These are phyloP conservation scores for Vulpes lagopus DNA, from an alignment of 2,113 vertebrate genomes.

Conservation along the genomic window DNA sequence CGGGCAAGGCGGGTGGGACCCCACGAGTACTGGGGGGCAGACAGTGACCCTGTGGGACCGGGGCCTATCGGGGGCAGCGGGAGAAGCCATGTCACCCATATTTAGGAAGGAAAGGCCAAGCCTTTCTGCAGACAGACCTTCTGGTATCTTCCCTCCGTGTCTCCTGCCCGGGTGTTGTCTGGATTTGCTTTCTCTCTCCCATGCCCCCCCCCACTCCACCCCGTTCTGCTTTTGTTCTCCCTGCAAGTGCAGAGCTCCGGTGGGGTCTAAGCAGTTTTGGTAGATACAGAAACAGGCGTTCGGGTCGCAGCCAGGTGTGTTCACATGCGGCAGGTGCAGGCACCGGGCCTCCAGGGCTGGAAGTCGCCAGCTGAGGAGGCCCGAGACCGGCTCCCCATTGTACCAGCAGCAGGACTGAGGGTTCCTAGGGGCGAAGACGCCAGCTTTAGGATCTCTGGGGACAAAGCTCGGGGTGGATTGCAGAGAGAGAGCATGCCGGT, in stretches of 20 bases:
- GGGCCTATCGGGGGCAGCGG: background rate
- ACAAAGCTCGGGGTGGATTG: background rate
- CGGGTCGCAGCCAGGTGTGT: constrained; percentile 27
- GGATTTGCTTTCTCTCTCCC: background rate
- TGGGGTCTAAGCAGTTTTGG: constrained; percentile 38
- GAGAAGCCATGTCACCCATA: background rate
- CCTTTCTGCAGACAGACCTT: background rate
- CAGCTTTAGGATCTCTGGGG: background rate
- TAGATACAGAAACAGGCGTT: constrained; percentile 47
- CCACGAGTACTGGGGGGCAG: background rate
- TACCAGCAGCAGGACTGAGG: background rate
- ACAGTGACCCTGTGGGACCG: background rate
- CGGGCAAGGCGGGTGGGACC: background rate
- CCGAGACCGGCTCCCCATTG: background rate
- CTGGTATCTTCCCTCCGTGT: background rate
- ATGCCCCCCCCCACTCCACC: background rate
- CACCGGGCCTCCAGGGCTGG: background rate
- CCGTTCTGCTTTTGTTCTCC: constrained; percentile 32
- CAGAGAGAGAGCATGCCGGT: background rate
- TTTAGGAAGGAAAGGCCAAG: background rate
- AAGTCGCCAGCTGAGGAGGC: background rate
- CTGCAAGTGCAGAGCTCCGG: constrained; percentile 47
- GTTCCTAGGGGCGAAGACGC: background rate
- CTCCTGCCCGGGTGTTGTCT: background rate
- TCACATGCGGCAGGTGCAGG: background rate